These are phyloP conservation scores for Agriopis leucophaearia DNA, from an alignment of 2,888 invertebrate species.

Conservation along the genomic window DNA sequence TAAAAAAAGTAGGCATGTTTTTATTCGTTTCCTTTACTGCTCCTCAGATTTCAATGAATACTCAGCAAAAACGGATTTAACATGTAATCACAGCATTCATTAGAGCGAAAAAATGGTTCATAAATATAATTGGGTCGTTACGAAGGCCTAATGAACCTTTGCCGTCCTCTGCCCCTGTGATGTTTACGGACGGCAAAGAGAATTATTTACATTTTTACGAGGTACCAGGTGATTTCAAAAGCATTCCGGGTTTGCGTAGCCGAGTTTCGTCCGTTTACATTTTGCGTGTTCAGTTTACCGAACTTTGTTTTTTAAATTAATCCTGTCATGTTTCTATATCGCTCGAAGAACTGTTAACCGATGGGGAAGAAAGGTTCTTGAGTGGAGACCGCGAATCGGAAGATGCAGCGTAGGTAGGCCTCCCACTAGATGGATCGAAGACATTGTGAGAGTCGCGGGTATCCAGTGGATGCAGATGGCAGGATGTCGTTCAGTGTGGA, in stretches of 20 bases:
- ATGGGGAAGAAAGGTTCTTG: too few relatives aligned
- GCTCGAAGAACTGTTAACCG: too few relatives aligned
- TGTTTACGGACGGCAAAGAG: constrained; percentile 51
- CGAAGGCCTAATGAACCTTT: constrained; percentile 58
- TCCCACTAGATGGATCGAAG: too few relatives aligned
- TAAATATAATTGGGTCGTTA: constrained; percentile 55
- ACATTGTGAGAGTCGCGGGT: too few relatives aligned
- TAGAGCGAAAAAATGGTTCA: constrained; percentile 39
- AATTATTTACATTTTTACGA: constrained; percentile 67
- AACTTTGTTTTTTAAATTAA: not conserved
- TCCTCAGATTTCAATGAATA: constrained; percentile 13
- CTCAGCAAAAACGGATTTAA: constrained; percentile 22
- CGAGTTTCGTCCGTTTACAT: constrained; percentile 14
- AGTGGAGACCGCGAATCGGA: too few relatives aligned
- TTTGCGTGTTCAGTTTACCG: constrained; percentile 1
- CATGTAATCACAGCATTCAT: constrained; percentile 33
- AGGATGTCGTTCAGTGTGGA: too few relatives aligned
- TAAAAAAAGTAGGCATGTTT: not conserved
- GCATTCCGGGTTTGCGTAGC: constrained; percentile 22
- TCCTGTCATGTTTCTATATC: too few relatives aligned
- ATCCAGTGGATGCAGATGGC: too few relatives aligned
- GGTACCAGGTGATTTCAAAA: constrained; percentile 57
- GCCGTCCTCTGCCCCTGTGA: constrained; percentile 51
- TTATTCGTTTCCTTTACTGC: constrained; percentile 3
- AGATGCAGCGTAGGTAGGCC: too few relatives aligned